A percentile compares a stretch with the other conserved stretches of the same genome.
These are phyloP conservation scores for Nineta flava DNA, from an alignment of 2,888 invertebrate species.

Conservation along the genomic window DNA sequence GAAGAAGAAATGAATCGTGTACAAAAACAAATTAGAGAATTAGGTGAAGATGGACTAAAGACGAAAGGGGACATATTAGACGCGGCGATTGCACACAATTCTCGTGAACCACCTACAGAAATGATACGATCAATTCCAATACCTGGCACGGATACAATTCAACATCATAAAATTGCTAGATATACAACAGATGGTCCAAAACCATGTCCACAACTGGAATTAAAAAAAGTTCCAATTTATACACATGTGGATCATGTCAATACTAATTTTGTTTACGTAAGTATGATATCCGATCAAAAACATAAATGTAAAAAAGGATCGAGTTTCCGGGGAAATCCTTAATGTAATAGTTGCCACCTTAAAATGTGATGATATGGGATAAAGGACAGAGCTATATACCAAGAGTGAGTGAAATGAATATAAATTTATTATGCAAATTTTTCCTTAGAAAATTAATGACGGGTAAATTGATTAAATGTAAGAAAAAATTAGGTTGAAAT, in stretches of 20 bases:
- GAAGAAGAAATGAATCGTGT: constrained; percentile 57
- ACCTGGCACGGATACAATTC: constrained; percentile 55
- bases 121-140: constrained; percentile 59
- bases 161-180: constrained; percentile 39
- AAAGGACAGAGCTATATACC: too few relatives aligned
- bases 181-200: constrained; percentile 28
- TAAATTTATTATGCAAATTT: too few relatives aligned
- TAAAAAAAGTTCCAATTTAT: constrained; percentile 50
- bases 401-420: too few relatives aligned
- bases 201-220: constrained; percentile 37
- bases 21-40: constrained; percentile 40
- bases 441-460: too few relatives aligned
- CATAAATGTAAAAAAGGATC: too few relatives aligned
- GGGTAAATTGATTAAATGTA: too few relatives aligned
- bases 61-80: constrained; percentile 42
- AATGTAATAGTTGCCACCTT: too few relatives aligned
- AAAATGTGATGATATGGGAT: background rate
- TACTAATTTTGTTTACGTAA: constrained; percentile 72
- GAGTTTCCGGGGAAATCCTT: too few relatives aligned
- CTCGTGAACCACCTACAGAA: constrained; percentile 54
- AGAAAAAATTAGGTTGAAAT: too few relatives aligned
- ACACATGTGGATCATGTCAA: constrained; percentile 65
- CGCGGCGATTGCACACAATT: constrained; percentile 59
- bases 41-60: constrained; percentile 55
- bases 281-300: too few relatives aligned